Conservation (phyloP, 1,140 invertebrate genomes). For the Bombus picipes region DNA sequence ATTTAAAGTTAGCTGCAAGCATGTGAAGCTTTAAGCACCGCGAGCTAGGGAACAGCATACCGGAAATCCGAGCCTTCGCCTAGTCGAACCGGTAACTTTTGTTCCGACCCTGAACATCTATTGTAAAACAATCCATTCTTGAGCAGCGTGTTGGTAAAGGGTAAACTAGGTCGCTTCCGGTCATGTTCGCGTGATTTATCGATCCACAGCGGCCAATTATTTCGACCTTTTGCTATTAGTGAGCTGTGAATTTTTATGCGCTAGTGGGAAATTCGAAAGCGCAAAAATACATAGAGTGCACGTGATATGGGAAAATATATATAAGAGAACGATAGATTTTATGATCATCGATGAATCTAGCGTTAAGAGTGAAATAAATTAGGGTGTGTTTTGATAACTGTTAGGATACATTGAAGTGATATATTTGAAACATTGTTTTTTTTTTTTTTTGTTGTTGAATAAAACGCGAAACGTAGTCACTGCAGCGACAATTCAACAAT, state of each 20-base stretch:
- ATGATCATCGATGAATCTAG: background rate
- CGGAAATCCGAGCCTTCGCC: background rate
- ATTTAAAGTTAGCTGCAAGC: slow-evolving; percentile 63
- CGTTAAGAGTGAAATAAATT: background rate
- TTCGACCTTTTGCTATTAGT: background rate
- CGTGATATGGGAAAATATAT: too few species aligned
- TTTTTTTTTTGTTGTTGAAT: background rate
- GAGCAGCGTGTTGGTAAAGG: background rate
- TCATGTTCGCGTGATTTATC: background rate
- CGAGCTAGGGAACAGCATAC: background rate
- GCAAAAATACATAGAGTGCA: too few species aligned
- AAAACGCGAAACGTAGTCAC: background rate
- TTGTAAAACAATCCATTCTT: slow-evolving; percentile 32
- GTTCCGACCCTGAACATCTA: slow-evolving; percentile 5
- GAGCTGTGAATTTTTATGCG: too few species aligned
- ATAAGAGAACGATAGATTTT: background rate
- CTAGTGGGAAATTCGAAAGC: too few species aligned
- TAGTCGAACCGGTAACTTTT: background rate
- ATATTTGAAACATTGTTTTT: background rate
- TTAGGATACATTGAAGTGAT: background rate
- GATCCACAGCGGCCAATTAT: slow-evolving; percentile 12
- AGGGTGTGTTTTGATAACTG: background rate
- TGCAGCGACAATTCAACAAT: background rate
- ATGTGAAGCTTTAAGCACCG: slow-evolving; percentile 40
- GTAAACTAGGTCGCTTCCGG: too few species aligned